Evolutionary conservation across 2,888 invertebrate genomes (phyloP).

Genomic region (Drosophila affinis): DNA sequence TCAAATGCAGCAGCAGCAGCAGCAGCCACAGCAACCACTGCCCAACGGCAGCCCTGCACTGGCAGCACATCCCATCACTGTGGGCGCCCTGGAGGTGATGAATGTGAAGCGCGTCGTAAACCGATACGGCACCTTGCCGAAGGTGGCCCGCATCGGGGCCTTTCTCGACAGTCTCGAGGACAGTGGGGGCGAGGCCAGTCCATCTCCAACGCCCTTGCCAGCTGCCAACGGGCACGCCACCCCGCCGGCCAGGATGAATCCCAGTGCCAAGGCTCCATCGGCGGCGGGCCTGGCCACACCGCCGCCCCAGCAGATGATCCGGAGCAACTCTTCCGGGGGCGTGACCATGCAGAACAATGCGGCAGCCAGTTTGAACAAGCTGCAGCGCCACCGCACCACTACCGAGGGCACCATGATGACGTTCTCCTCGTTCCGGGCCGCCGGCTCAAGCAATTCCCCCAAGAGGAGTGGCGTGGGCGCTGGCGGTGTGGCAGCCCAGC

Average conservation of each 20-base stretch:
- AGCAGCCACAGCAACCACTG: slow-evolving; percentile 21
- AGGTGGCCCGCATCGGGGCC: slow-evolving; percentile 97
- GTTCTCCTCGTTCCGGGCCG: slow-evolving; percentile 85
- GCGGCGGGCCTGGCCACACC: slow-evolving; percentile 35
- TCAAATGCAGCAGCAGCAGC: slow-evolving; percentile 17
- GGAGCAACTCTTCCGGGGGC: slow-evolving; percentile 94
- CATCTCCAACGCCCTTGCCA: neutral
- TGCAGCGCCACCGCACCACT: slow-evolving; percentile 85
- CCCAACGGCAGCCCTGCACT: slow-evolving; percentile 48
- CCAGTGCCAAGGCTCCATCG: slow-evolving; percentile 1
- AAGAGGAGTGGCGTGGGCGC: slow-evolving; percentile 83
- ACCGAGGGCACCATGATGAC: slow-evolving; percentile 84
- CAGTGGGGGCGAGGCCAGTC: slow-evolving; percentile 84
- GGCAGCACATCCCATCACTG: slow-evolving; percentile 87
- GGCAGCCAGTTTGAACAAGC: slow-evolving; percentile 85
- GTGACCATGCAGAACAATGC: slow-evolving; percentile 88
- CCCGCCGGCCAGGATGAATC: slow-evolving; percentile 44
- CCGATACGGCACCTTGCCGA: slow-evolving; percentile 98
- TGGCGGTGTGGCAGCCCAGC: slow-evolving; percentile 72
- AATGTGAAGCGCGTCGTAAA: slow-evolving; percentile 97
- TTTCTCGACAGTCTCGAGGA: slow-evolving; percentile 96
- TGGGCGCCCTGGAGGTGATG: slow-evolving; percentile 96
- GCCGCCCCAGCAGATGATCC: slow-evolving; percentile 89
- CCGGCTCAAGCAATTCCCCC: slow-evolving; percentile 89
- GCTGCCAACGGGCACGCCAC: slow-evolving; percentile 56